Conservation (phyloP, 2,888 invertebrate genomes). For the Anoncus sp. region DNA sequence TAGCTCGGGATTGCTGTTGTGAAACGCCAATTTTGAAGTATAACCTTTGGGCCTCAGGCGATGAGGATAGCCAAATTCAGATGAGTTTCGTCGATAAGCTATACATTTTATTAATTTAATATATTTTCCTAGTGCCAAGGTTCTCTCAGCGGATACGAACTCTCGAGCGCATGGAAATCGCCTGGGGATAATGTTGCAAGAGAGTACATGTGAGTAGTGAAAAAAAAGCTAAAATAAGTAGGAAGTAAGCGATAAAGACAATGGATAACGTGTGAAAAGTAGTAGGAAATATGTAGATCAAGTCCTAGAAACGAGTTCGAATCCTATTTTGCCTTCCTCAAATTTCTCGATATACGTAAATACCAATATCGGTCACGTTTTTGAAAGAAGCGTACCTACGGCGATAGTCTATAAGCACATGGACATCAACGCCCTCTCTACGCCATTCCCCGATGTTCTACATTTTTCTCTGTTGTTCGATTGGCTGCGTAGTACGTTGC, state of each 20-base stretch:
- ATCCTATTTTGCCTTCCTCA: slow-evolving; percentile 2
- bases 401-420: slow-evolving; percentile 61
- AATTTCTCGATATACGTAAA: slow-evolving; percentile 59
- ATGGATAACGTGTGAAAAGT: background rate
- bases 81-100: too few relatives aligned
- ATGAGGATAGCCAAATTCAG: too few relatives aligned
- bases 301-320: slow-evolving; percentile 3
- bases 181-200: too few relatives aligned
- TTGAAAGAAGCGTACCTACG: slow-evolving; percentile 35
- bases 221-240: background rate
- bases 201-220: background rate
- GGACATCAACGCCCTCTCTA: too few relatives aligned
- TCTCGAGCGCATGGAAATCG: background rate
- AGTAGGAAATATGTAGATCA: slow-evolving; percentile 3
- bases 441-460: slow-evolving; percentile 68
- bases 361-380: slow-evolving; percentile 66
- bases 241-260: slow-evolving; percentile 1
- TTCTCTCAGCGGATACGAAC: too few relatives aligned
- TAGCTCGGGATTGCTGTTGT: too few relatives aligned
- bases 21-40: too few relatives aligned
- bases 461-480: slow-evolving; percentile 73
- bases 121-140: too few relatives aligned
- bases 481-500: slow-evolving; percentile 55
- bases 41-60: too few relatives aligned
- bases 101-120: too few relatives aligned